Base-by-base conservation (phyloP, 2,797 vertebrate genomes). In the Macropus fuliginosus region DNA sequence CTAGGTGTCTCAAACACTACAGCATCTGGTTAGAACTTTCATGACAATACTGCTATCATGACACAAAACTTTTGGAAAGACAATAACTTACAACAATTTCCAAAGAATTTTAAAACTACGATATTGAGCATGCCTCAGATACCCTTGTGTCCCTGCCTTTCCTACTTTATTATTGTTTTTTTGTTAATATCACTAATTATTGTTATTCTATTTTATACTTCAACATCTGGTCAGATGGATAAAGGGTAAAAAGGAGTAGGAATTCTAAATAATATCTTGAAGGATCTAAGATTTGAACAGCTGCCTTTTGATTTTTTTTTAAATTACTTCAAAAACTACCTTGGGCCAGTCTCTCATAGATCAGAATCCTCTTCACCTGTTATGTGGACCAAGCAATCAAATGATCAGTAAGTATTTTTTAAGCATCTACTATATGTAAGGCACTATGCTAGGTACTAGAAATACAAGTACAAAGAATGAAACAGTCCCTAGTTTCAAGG, bases 1-100 rank as follows among this genome's bases (percentile, higher is more conserved):
- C 40, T 46, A 24, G 40, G 54, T 28, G 91, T 96, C 21, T 52
- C 92, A 46, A 28, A 93, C 66, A 81, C 18, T 21, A 0, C 9
- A 92, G 27, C 50, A 95, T 94, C 95, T 56, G 90, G 87, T 92
- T 91, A 94, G 56, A 92, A 94, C 3, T 28, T 91, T 34, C 27
- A 18, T 31, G 10, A 52, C 95, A 91, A 96, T 96, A 31, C 92
- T 59, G 50, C 74, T 59, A 93, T 52, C 52, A 46, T 27, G 0
- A 93, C 91, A 34, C 46, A 62, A 55, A 96, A 52, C 74, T 91
- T 50, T n/a, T 87, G 8, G 13, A 92, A 91, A 87, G 66, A 16
- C 89, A 54, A 92, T 94, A 92, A 90, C 52, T 87, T 92, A 59
- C 50, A 95, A 56, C 0, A 18, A 46, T 5, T 21, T 12, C 89